Conservation (phyloP, 2,797 vertebrate genomes). For the Menidia menidia region DNA sequence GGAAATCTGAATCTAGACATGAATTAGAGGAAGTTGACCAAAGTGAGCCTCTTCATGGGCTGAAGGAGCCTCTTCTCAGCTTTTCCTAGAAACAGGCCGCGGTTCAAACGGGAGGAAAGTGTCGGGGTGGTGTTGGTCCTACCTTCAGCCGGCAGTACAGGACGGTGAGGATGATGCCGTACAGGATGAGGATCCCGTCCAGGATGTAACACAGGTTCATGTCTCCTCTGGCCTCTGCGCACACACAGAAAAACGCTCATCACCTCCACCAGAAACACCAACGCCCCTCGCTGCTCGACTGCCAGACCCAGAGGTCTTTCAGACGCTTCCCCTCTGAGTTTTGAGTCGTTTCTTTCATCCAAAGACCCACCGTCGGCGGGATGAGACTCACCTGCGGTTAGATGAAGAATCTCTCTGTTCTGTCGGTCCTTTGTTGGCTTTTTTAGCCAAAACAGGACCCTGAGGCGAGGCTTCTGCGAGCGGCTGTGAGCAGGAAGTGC, state of each 20-base stretch:
- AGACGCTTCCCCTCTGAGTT: constrained; percentile 29
- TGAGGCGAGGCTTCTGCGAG: constrained; percentile 22
- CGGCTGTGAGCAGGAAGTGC: constrained; percentile 69
- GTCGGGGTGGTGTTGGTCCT: constrained; percentile 15
- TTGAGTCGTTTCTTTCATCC: constrained; percentile 14
- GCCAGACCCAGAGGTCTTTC: background rate
- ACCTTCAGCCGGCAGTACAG: constrained; percentile 91
- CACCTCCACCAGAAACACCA: background rate
- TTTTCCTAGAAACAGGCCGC: background rate
- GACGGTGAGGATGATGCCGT: constrained; percentile 86
- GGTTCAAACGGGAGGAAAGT: no score
- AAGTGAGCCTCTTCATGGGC: background rate
- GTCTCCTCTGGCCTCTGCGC: constrained; percentile 53
- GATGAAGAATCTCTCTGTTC: background rate
- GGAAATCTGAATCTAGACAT: background rate
- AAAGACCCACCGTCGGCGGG: constrained; percentile 48
- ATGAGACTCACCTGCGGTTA: constrained; percentile 7
- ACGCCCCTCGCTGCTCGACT: background rate
- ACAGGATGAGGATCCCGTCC: constrained; percentile 88
- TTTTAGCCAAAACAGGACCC: background rate
- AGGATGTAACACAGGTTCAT: constrained; percentile 85
- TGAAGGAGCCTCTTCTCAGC: background rate
- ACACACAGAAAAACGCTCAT: background rate
- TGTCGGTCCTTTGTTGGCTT: background rate
- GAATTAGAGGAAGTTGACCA: background rate